phyloP scores from a whole-genome alignment of 2,113 vertebrate genomes.

The Oostethus manadensis region DNA sequence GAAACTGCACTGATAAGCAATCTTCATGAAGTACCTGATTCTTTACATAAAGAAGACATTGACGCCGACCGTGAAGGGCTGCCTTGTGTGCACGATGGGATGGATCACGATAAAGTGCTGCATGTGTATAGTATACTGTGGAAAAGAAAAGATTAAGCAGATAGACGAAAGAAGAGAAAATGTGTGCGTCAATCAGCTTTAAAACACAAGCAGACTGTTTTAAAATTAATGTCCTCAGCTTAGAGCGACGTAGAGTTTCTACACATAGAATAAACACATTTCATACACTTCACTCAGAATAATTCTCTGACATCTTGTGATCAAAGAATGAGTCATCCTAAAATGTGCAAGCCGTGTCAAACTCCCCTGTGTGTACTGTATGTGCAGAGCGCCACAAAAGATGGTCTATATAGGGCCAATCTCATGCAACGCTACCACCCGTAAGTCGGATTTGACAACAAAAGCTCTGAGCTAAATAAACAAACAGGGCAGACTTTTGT shows the following conservation, averaged over 20 bases:
- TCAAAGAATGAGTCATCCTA: constrained; percentile 9
- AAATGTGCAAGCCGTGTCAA: neutral
- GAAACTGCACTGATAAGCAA: too few species aligned
- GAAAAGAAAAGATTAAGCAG: too few species aligned
- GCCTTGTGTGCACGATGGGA: too few species aligned
- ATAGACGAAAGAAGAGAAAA: too few species aligned
- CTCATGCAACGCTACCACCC: constrained; percentile 14
- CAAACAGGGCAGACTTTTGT: constrained; percentile 35
- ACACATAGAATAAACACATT: neutral
- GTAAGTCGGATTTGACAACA: constrained; percentile 26
- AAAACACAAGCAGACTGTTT: too few species aligned
- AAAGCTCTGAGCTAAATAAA: constrained; percentile 33
- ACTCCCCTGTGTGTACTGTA: neutral
- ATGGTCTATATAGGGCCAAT: constrained; percentile 12
- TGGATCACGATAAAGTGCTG: too few species aligned
- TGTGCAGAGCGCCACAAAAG: constrained; percentile 12
- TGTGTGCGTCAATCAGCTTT: too few species aligned
- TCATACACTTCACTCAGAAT: neutral
- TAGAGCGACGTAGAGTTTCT: neutral
- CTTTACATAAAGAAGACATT: too few species aligned
- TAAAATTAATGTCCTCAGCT: neutral
- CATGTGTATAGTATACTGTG: too few species aligned
- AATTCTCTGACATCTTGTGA: constrained; percentile 3
- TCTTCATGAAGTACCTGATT: too few species aligned
- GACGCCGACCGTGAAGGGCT: too few species aligned